These are phyloP conservation scores for Grammomys surdaster DNA, from an alignment of 2,113 vertebrate species.

Conservation along the genomic window DNA sequence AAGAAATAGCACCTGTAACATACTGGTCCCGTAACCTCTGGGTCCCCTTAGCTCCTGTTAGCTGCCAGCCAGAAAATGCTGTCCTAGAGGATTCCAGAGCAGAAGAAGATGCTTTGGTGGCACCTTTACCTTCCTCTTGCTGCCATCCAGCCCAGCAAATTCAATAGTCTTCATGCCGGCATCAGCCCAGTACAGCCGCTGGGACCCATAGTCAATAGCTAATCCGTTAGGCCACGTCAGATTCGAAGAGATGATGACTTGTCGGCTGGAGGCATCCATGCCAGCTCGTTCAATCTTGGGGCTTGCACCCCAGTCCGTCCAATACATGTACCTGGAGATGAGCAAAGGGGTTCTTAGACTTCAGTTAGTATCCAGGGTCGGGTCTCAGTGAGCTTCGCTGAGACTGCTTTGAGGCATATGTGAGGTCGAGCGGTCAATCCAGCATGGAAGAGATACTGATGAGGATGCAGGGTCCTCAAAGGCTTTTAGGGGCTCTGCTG, in stretches of 20 bases:
- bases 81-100: neutral
- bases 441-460: neutral
- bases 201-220: constrained; percentile 96
- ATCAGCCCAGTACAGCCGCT: constrained; percentile 97
- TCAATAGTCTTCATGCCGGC: constrained; percentile 99
- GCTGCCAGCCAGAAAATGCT: neutral
- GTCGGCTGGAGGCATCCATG: constrained; percentile 95
- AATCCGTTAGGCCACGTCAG: constrained; percentile 98
- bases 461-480: neutral
- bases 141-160: constrained; percentile 95
- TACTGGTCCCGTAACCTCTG: neutral
- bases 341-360: constrained; percentile 39
- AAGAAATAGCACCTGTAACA: neutral
- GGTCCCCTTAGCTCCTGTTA: neutral
- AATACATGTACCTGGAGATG: constrained; percentile 95
- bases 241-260: constrained; percentile 97
- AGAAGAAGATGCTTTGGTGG: neutral
- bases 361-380: neutral
- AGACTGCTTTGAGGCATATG: neutral
- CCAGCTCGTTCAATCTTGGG: constrained; percentile 98
- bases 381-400: neutral
- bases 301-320: constrained; percentile 99
- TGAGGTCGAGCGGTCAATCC: neutral
- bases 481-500: neutral
- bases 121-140: constrained; percentile 91